phyloP scores from a whole-genome alignment of 1,140 invertebrate genomes.

The Planococcus citri region DNA sequence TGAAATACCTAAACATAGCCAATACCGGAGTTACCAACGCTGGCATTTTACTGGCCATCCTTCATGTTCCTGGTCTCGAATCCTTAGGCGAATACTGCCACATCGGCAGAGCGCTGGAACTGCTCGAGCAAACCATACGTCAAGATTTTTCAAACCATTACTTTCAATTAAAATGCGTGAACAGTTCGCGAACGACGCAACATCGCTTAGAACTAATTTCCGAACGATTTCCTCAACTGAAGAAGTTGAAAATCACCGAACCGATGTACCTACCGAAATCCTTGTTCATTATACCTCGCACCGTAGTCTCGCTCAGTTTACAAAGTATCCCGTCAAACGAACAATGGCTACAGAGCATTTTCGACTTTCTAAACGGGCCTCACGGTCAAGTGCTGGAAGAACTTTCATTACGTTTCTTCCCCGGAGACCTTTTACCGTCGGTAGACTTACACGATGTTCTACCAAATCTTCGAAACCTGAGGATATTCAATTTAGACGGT shows the following conservation, averaged over 20 bases:
- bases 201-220: constrained; percentile 35
- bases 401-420: constrained; percentile 33
- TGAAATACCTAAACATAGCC: constrained; percentile 36
- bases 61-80: constrained; percentile 35
- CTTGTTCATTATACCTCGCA: constrained; percentile 33
- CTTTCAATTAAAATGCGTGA: constrained; percentile 34
- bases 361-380: constrained; percentile 33
- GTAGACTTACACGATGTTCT: constrained; percentile 35
- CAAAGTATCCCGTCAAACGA: constrained; percentile 34
- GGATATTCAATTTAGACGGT: constrained; percentile 34
- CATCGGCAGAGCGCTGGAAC: constrained; percentile 36
- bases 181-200: constrained; percentile 34
- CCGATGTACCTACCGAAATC: constrained; percentile 37
- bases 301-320: constrained; percentile 35
- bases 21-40: constrained; percentile 37
- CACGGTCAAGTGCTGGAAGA: constrained; percentile 34
- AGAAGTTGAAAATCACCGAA: constrained; percentile 36
- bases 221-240: constrained; percentile 35
- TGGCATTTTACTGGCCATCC: constrained; percentile 35
- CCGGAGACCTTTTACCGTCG: constrained; percentile 31
- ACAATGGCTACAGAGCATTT: constrained; percentile 36
- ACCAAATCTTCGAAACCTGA: constrained; percentile 33
- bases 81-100: constrained; percentile 38
- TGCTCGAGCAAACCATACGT: constrained; percentile 31
- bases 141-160: constrained; percentile 1